Evolutionary conservation across 2,888 invertebrate genomes (phyloP).

Genomic region (Macaria liturata): DNA sequence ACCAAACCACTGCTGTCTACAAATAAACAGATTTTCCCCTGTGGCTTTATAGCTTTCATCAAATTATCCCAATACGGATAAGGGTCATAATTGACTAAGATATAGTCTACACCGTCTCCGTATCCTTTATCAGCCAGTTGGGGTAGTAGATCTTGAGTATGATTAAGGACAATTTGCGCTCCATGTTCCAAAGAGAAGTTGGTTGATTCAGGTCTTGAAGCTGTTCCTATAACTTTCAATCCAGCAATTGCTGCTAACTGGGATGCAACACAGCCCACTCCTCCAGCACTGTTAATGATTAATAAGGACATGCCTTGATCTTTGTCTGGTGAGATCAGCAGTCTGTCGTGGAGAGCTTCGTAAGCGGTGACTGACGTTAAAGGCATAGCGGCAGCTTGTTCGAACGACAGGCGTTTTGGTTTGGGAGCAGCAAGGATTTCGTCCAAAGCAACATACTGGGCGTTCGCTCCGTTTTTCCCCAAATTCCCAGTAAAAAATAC

Average conservation of each 20-base stretch:
- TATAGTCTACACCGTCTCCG: slow-evolving; percentile 63
- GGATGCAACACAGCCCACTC: slow-evolving; percentile 69
- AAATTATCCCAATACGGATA: slow-evolving; percentile 70
- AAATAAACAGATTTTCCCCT: slow-evolving; percentile 68
- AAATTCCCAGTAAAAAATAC: slow-evolving; percentile 68
- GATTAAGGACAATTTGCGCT: slow-evolving; percentile 63
- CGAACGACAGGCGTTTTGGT: slow-evolving; percentile 65
- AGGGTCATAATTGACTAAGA: slow-evolving; percentile 71
- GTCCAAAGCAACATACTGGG: slow-evolving; percentile 64
- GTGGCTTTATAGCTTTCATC: slow-evolving; percentile 64
- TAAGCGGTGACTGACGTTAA: slow-evolving; percentile 65
- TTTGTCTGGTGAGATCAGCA: slow-evolving; percentile 63
- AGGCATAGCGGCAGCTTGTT: slow-evolving; percentile 74
- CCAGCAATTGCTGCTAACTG: slow-evolving; percentile 66
- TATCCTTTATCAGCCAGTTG: slow-evolving; percentile 61
- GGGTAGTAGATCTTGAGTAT: slow-evolving; percentile 56
- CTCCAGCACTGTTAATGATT: slow-evolving; percentile 72
- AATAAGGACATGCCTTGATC: slow-evolving; percentile 64
- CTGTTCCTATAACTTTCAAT: slow-evolving; percentile 70
- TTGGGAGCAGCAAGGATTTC: slow-evolving; percentile 62
- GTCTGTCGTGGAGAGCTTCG: slow-evolving; percentile 63
- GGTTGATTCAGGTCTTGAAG: slow-evolving; percentile 61
- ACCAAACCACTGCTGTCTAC: slow-evolving; percentile 67
- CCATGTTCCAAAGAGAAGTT: slow-evolving; percentile 58
- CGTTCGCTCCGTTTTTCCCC: slow-evolving; percentile 55